Percentiles rank a stretch among this genome's conserved stretches.
Evolutionary conservation across 2,797 vertebrate species (phyloP).

Genomic region (Emys orbicularis): DNA sequence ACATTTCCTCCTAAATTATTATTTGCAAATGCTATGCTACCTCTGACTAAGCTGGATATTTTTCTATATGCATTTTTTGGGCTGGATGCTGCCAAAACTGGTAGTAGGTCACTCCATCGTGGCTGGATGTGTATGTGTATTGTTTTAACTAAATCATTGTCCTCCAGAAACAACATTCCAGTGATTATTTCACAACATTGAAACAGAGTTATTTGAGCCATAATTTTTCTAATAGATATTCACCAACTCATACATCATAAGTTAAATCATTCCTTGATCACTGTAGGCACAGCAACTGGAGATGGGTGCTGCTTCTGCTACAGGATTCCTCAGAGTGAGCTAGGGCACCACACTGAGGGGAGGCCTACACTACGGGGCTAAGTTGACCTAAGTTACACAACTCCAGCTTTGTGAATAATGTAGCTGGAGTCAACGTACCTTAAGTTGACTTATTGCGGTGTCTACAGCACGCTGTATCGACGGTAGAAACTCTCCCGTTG

Average conservation of each 20-base stretch:
- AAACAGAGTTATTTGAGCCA: background rate
- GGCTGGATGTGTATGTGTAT: background rate
- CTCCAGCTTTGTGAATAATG: no score
- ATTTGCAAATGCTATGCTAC: background rate
- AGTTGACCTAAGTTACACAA: no score
- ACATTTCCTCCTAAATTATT: background rate
- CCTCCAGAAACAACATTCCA: conserved; percentile 36
- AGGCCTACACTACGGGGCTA: no score
- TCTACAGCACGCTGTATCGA: no score
- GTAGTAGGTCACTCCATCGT: background rate
- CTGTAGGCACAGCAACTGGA: background rate
- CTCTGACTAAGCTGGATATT: background rate
- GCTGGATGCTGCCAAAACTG: conserved; percentile 15
- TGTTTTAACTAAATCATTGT: conserved; percentile 46
- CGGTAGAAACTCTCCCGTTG: no score
- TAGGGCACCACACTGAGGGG: background rate
- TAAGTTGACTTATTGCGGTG: no score
- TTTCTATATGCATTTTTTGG: background rate
- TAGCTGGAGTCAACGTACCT: no score
- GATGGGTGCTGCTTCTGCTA: background rate
- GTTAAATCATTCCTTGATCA: background rate
- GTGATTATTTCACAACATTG: conserved; percentile 51
- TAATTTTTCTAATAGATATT: conserved; percentile 34
- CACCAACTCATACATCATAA: background rate
- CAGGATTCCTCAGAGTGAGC: background rate